A percentile compares a stretch with the other conserved stretches of the same genome.
phyloP scores from a whole-genome alignment of 2,888 invertebrate species.

The Willowsia nigromaculata region DNA sequence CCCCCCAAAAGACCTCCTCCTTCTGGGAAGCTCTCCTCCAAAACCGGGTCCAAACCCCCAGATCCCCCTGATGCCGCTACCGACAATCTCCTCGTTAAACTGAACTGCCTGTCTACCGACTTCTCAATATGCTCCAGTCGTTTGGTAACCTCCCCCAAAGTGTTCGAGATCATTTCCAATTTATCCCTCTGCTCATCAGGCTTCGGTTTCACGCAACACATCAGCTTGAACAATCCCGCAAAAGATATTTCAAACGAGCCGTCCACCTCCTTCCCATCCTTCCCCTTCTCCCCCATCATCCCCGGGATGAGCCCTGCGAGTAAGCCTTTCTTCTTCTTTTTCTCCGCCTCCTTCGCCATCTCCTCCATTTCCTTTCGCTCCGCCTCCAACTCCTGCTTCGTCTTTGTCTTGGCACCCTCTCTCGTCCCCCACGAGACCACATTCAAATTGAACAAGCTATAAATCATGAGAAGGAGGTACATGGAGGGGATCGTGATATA shows the following conservation, averaged over 20 bases:
- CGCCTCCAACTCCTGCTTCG: constrained; percentile 80
- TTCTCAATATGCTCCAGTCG: constrained; percentile 81
- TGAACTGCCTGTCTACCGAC: constrained; percentile 41
- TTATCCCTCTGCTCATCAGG: constrained; percentile 81
- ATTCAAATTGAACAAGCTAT: constrained; percentile 95
- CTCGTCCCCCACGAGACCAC: constrained; percentile 97
- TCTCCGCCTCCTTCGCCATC: constrained; percentile 80
- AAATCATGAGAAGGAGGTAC: constrained; percentile 95
- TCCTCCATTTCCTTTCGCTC: constrained; percentile 80
- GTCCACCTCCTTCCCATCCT: constrained; percentile 80
- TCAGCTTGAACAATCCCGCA: constrained; percentile 83
- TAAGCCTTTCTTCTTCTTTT: constrained; percentile 80
- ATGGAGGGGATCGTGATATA: constrained; percentile 96
- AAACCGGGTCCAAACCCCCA: neutral
- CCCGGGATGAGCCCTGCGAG: constrained; percentile 78
- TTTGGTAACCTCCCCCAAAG: constrained; percentile 81
- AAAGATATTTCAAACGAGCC: constrained; percentile 83
- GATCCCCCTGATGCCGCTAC: neutral
- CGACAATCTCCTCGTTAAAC: constrained; percentile 10
- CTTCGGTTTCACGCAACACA: constrained; percentile 82
- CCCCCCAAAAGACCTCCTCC: neutral
- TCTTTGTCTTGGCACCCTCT: constrained; percentile 82
- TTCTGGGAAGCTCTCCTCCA: constrained; percentile 76
- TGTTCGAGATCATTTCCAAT: constrained; percentile 81
- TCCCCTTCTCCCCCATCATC: constrained; percentile 63